Base-by-base conservation (phyloP, 2,888 invertebrate genomes). In the Disparrhopalites patrizii region DNA sequence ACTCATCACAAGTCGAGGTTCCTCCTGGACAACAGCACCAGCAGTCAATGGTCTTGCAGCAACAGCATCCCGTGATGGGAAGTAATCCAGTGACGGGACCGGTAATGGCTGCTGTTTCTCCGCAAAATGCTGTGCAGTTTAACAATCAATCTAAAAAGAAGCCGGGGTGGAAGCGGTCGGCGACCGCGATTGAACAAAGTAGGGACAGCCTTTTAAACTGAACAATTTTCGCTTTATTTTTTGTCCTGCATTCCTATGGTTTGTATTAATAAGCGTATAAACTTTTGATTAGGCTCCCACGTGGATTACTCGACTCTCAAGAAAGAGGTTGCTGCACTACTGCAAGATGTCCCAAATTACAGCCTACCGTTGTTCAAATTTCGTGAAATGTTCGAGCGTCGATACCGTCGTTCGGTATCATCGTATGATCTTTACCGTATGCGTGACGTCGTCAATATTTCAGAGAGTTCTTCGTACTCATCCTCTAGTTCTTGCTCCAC, bases 381-480 rank as follows among this genome's bases (percentile, higher is more conserved):
- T 71, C 84, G 92, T 56, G 90, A 93, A 77, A 83, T 91, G 67
- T 89, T 89, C 78, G 91, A 92, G 73, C 87, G 87, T 74, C 85
- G 91, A 8, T 89, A 87, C 77, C 87, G 90, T 78, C 86, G 87
- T 70, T 87, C 88, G 0, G 80, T 82, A 51, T 80, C 80, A 64
- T 80, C 82, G 3, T 79, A 81, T 4, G 82, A 82, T 66, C 75
- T 82, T 65, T 81, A 81, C 73, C 86, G 87, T 76, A 83, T 93
- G 78, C 86, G 85, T 73, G 92, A 93, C 76, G 86, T 90, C 0
- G 88, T 90, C 4, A 36, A 20, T 15, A 73, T 73, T 28, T 61
- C 68, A 10, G 73, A 71, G 61, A 64, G 40, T 30, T 56, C 61
- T 15, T 47, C 38, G 3, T 38, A 33, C 10, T 58, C 58, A 20